phyloP scores from a whole-genome alignment of 2,113 vertebrate genomes.

The Trinectes maculatus region DNA sequence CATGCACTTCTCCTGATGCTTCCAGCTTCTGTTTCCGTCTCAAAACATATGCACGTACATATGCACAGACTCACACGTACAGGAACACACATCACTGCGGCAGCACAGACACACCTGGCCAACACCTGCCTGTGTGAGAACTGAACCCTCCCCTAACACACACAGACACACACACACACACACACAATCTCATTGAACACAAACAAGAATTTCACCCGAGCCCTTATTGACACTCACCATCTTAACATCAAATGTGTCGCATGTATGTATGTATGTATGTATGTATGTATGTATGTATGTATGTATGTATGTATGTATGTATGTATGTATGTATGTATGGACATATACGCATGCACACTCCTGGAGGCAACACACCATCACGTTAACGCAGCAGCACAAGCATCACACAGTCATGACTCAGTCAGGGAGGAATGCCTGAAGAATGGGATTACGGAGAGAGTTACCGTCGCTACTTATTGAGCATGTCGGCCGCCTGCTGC shows the following conservation, averaged over 20 bases:
- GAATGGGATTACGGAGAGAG: slow-evolving; percentile 57
- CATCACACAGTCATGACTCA: slow-evolving; percentile 38
- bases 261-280: too few species aligned
- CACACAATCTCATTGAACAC: slow-evolving; percentile 8
- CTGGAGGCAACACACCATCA: slow-evolving; percentile 13
- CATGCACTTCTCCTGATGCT: slow-evolving; percentile 11
- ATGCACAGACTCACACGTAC: slow-evolving; percentile 18
- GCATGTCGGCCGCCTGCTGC: slow-evolving; percentile 53
- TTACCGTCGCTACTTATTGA: slow-evolving; percentile 78
- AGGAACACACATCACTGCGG: slow-evolving; percentile 53
- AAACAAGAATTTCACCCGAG: too few species aligned
- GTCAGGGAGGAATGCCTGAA: slow-evolving; percentile 18
- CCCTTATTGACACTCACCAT: too few species aligned
- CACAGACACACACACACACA: slow-evolving; percentile 18
- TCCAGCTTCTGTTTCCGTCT: too few species aligned
- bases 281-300: too few species aligned
- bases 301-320: too few species aligned
- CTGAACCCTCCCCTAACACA: slow-evolving; percentile 18
- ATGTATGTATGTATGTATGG: too few species aligned
- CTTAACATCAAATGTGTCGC: too few species aligned
- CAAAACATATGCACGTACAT: slow-evolving; percentile 47
- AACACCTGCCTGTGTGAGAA: slow-evolving; percentile 67
- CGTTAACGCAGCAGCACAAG: slow-evolving; percentile 27
- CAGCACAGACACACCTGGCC: slow-evolving; percentile 76
- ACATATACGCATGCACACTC: too few species aligned